Percentiles rank a stretch among this genome's conserved stretches.
Conservation (phyloP, 1,140 invertebrate species). For the Heliconius himera region DNA sequence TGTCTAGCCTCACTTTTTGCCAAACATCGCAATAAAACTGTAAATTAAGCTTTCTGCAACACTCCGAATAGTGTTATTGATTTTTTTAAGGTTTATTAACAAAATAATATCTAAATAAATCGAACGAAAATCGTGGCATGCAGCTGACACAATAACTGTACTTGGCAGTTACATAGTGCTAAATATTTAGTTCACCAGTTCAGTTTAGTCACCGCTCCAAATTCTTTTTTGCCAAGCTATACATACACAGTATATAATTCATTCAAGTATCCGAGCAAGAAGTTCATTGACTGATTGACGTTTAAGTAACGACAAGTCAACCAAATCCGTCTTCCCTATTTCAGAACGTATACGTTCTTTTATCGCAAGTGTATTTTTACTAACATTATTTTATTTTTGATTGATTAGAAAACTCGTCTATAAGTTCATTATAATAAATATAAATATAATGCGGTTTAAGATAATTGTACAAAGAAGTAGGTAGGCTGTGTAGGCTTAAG, state of each 20-base stretch:
- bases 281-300: conserved; percentile 39
- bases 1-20: no score
- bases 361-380: conserved; percentile 22
- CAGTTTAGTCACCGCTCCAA: no score
- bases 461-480: conserved; percentile 16
- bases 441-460: conserved; percentile 15
- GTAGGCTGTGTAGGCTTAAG: conserved; percentile 36
- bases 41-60: no score
- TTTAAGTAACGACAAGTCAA: conserved; percentile 38
- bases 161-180: no score
- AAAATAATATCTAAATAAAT: no score
- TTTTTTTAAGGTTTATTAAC: no score
- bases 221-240: no score
- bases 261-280: conserved; percentile 18
- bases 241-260: not conserved
- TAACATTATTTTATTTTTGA: conserved; percentile 19
- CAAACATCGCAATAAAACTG: no score
- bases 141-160: no score
- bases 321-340: conserved; percentile 32
- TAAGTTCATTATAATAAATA: conserved; percentile 24
- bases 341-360: conserved; percentile 24
- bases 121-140: no score
- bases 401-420: conserved; percentile 20
- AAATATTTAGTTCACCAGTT: no score
- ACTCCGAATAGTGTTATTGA: no score